Evolutionary conservation across 2,888 invertebrate species (phyloP), one percentile per base, ranked within the genome.

Genomic region (Steinernema hermaphroditum): DNA sequence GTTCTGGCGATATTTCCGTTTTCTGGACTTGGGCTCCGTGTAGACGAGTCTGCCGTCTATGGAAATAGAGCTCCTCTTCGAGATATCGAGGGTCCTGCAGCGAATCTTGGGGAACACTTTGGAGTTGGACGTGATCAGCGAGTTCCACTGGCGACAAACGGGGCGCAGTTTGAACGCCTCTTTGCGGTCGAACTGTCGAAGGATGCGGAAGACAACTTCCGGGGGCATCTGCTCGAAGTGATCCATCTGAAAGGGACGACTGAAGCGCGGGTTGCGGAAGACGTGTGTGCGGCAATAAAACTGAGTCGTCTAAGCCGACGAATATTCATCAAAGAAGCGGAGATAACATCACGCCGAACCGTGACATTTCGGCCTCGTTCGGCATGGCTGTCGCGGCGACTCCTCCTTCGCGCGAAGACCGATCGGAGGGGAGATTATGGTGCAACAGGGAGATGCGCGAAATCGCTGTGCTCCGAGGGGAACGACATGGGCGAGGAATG

Each of bases 311-410:
- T 50, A 50, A 50, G 50, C 50, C 50, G 24, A 50, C 22, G 62
- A 62, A 62, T 62, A 62, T 62, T 62, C 62, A 62, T 62, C 62
- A 62, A 62, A 62, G 62, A 34, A 37, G 37, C 29, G 22, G 29
- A 29, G 62, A 62, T 62, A 62, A 34, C 27, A 62, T 62, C 62
- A 62, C 62, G 62, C 32, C 62, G 32, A 34, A 62, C 62, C 62
- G 62, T 62, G 62, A 62, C 62, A 62, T 62, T 50, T 22, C 50
- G 50, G 50, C 50, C 50, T 50, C 50, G 50, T 50, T 62, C 62
- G 62, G 62, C 62, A 62, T 62, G 29, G 62, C 62, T 62, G 62
- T 62, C 62, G 62, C 62, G 4, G 54, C 62, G 62, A n/a, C 62
- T 34, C 62, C 62, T 62, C 62, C 62, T 29, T 62, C 62, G 54